A percentile compares a stretch with the other conserved stretches of the same genome.
Evolutionary conservation across 2,888 invertebrate species (phyloP).

Genomic region (Ecliptopera silaceata): DNA sequence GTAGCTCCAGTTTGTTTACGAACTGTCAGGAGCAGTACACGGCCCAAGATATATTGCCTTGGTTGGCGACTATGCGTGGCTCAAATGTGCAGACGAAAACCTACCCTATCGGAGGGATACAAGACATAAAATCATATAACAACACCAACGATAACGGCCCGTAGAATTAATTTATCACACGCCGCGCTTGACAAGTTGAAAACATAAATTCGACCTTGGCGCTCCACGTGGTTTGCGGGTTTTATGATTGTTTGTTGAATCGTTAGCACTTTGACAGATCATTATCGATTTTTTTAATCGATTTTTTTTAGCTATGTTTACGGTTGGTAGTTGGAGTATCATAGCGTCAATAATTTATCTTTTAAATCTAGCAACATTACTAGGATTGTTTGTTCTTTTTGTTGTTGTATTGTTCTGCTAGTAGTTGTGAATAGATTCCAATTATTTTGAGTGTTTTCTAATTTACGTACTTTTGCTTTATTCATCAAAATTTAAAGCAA

Average conservation of each 20-base stretch:
- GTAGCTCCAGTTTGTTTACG: conserved; percentile 84
- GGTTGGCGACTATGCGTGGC: conserved; percentile 83
- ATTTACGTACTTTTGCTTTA: too few species aligned
- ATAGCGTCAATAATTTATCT: too few species aligned
- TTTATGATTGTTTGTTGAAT: conserved; percentile 53
- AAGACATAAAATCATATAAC: conserved; percentile 46
- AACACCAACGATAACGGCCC: conserved; percentile 70
- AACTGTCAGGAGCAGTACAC: conserved; percentile 84
- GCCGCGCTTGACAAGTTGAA: conserved; percentile 83
- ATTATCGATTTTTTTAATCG: conserved; percentile 27
- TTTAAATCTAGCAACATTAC: too few species aligned
- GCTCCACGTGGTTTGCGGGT: conserved; percentile 79
- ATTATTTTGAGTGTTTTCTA: too few species aligned
- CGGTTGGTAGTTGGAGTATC: not conserved
- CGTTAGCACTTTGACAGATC: conserved; percentile 35
- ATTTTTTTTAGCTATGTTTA: conserved; percentile 18
- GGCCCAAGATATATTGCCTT: conserved; percentile 84
- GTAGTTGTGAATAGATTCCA: too few species aligned
- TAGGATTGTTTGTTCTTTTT: too few species aligned
- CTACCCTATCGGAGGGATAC: conserved; percentile 39
- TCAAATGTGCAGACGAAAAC: conserved; percentile 48
- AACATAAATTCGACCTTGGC: conserved; percentile 84
- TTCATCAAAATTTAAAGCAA: too few species aligned
- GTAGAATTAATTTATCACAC: conserved; percentile 84
- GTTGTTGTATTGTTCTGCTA: too few species aligned